Conservation (phyloP, 2,888 invertebrate genomes). For the Eupithecia subumbrata region DNA sequence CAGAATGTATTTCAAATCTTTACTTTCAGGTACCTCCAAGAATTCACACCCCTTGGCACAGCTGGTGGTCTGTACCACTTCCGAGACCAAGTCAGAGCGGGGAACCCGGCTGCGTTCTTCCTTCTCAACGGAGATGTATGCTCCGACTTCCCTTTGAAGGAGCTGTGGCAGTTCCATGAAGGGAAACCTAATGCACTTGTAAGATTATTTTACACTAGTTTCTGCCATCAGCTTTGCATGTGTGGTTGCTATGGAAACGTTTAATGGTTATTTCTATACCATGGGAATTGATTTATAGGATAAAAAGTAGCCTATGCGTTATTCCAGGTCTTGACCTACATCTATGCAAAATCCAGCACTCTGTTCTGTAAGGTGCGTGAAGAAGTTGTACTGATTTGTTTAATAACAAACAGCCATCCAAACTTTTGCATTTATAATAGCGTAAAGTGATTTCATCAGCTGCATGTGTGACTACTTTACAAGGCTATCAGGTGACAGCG, state of each 20-base stretch:
- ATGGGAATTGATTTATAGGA: not conserved
- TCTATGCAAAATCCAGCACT: too few species aligned
- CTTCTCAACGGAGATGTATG: constrained; percentile 97
- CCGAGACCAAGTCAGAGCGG: constrained; percentile 95
- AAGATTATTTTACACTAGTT: constrained; percentile 33
- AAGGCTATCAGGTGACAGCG: too few species aligned
- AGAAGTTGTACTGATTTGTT: too few species aligned
- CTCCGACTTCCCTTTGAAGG: constrained; percentile 95
- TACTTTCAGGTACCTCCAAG: constrained; percentile 92
- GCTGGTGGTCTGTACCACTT: constrained; percentile 99
- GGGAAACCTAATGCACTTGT: constrained; percentile 83
- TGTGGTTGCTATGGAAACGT: not conserved
- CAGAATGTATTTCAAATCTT: not conserved
- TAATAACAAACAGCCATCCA: too few species aligned
- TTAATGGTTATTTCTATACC: not conserved
- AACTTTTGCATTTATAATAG: too few species aligned
- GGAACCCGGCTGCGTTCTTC: constrained; percentile 95
- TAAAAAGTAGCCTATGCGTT: not conserved
- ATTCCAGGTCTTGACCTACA: not conserved
- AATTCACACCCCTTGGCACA: constrained; percentile 96
- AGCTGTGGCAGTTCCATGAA: constrained; percentile 91
- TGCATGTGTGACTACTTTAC: too few species aligned
- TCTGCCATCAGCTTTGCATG: not conserved
- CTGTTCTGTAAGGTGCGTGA: too few species aligned
- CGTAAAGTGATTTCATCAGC: too few species aligned